Conservation (phyloP, 1,140 invertebrate genomes). For the Cydia amplana region DNA sequence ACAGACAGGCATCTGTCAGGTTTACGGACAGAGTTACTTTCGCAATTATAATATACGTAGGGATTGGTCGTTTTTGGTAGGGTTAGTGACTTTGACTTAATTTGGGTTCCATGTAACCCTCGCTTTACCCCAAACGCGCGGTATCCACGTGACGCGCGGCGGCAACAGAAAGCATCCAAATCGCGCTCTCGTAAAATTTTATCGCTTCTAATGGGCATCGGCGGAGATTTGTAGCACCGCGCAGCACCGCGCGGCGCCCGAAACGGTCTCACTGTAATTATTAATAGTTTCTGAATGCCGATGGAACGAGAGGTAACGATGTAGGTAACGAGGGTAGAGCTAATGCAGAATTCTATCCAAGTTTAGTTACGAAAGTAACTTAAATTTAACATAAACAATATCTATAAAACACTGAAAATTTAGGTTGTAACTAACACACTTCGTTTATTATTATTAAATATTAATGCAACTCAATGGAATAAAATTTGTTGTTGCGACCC, state of each 20-base stretch:
- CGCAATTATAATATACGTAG: background rate
- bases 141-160: constrained; percentile 39
- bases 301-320: no score
- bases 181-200: constrained; percentile 66
- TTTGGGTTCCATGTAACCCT: constrained; percentile 41
- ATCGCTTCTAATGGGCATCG: constrained; percentile 64
- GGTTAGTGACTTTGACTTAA: background rate
- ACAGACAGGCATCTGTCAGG: no score
- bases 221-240: constrained; percentile 61
- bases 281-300: background rate
- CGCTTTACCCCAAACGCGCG: constrained; percentile 38
- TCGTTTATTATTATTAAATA: background rate
- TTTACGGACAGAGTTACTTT: no score
- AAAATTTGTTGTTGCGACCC: background rate
- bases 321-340: no score
- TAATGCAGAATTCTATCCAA: no score
- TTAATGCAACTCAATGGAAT: background rate
- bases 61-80: no score
- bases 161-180: constrained; percentile 47
- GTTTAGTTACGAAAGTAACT: no score
- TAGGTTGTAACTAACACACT: background rate
- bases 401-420: no score
- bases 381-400: no score
- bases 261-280: background rate
- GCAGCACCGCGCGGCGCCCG: background rate